phyloP scores from a whole-genome alignment of 2,888 invertebrate species.

The Eupithecia exiguata region DNA sequence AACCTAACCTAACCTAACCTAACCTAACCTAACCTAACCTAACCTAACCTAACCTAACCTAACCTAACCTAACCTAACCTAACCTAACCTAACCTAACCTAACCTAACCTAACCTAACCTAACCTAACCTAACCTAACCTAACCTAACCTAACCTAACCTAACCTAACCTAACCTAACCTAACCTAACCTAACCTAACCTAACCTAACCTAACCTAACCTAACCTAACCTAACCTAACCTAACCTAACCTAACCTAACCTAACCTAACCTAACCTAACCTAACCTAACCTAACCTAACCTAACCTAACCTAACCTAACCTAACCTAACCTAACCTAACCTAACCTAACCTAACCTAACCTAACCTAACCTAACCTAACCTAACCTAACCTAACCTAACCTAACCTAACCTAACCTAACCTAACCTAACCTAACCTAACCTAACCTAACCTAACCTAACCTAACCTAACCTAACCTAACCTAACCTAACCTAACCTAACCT shows the following conservation, averaged over 20 bases:
- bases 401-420: constrained; percentile 42
- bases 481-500: constrained; percentile 42
- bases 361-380: constrained; percentile 47
- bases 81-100: constrained; percentile 47
- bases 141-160: constrained; percentile 40
- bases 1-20: constrained; percentile 47
- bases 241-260: constrained; percentile 45
- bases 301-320: constrained; percentile 45
- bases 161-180: constrained; percentile 12
- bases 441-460: constrained; percentile 49
- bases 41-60: constrained; percentile 44
- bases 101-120: constrained; percentile 44
- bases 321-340: constrained; percentile 47
- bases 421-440: constrained; percentile 41
- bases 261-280: constrained; percentile 45
- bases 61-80: constrained; percentile 47
- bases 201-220: constrained; percentile 43
- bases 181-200: constrained; percentile 4
- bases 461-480: constrained; percentile 39
- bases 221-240: constrained; percentile 48
- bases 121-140: constrained; percentile 45
- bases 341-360: constrained; percentile 48
- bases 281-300: constrained; percentile 44
- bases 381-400: constrained; percentile 46
- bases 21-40: constrained; percentile 47